phyloP scores from a whole-genome alignment of 2,113 vertebrate species.

The Lepisosteus osseus region DNA sequence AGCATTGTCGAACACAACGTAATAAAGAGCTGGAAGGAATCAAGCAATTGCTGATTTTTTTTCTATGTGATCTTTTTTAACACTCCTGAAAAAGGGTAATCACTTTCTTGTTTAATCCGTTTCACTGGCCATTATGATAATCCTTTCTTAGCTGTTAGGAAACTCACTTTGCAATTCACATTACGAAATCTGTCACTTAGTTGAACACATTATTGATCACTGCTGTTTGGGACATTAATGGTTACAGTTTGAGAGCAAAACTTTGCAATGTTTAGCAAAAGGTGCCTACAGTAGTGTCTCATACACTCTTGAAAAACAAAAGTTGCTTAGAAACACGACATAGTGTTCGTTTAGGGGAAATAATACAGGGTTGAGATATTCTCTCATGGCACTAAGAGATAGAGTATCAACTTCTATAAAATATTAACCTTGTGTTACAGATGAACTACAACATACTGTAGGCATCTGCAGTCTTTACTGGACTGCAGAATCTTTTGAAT shows the following conservation, averaged over 20 bases:
- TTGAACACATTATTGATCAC: background rate
- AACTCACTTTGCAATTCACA: background rate
- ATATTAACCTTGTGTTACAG: too few relatives aligned
- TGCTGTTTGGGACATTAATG: background rate
- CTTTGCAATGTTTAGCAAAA: background rate
- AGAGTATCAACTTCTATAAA: too few relatives aligned
- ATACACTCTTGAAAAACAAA: too few relatives aligned
- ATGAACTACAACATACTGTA: too few relatives aligned
- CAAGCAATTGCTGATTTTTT: background rate
- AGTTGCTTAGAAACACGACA: too few relatives aligned
- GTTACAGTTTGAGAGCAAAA: background rate
- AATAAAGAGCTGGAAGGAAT: conserved; percentile 7
- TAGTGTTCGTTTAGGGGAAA: too few relatives aligned
- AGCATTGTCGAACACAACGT: conserved; percentile 30
- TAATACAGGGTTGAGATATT: too few relatives aligned
- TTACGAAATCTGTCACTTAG: background rate
- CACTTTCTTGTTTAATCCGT: conserved; percentile 26
- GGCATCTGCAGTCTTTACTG: too few relatives aligned
- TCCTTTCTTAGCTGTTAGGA: background rate
- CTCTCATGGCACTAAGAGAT: too few relatives aligned
- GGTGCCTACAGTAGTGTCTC: too few relatives aligned
- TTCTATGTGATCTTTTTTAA: background rate
- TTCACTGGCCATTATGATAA: background rate
- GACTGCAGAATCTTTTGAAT: too few relatives aligned
- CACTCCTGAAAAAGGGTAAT: background rate